Percentiles rank a stretch among this genome's conserved stretches.
Conservation (phyloP, 2,888 invertebrate genomes). For the Dolichomitus sp. region DNA sequence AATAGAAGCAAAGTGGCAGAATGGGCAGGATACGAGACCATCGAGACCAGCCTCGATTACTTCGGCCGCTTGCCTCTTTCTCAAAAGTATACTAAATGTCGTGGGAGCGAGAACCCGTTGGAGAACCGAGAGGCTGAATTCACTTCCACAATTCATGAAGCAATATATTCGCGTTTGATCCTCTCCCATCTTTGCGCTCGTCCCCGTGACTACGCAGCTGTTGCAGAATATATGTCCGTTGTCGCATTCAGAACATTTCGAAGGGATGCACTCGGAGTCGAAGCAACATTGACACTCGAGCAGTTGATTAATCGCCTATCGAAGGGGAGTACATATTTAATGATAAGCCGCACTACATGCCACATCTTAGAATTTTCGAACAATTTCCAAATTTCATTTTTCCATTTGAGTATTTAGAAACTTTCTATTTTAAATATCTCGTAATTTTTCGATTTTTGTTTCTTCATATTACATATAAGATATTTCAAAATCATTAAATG, state of each 20-base stretch:
- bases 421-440: no score
- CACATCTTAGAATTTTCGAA: no score
- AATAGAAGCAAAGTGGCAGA: slow-evolving; percentile 87
- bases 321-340: no score
- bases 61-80: slow-evolving; percentile 86
- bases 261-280: slow-evolving; percentile 86
- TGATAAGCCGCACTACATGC: no score
- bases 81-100: slow-evolving; percentile 85
- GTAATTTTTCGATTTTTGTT: no score
- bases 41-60: slow-evolving; percentile 86
- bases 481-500: no score
- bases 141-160: slow-evolving; percentile 84
- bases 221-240: slow-evolving; percentile 86
- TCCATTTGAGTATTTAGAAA: no score
- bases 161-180: slow-evolving; percentile 86
- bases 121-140: slow-evolving; percentile 82
- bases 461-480: no score
- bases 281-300: slow-evolving; percentile 88
- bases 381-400: no score
- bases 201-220: slow-evolving; percentile 85
- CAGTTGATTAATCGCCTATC: slow-evolving; percentile 79
- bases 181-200: slow-evolving; percentile 84
- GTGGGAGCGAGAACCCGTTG: slow-evolving; percentile 85
- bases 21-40: slow-evolving; percentile 87
- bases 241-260: slow-evolving; percentile 80